Evolutionary conservation across 2,113 vertebrate genomes (phyloP), one percentile per base, ranked within the genome.

Genomic region (Pachyramphus minor): DNA sequence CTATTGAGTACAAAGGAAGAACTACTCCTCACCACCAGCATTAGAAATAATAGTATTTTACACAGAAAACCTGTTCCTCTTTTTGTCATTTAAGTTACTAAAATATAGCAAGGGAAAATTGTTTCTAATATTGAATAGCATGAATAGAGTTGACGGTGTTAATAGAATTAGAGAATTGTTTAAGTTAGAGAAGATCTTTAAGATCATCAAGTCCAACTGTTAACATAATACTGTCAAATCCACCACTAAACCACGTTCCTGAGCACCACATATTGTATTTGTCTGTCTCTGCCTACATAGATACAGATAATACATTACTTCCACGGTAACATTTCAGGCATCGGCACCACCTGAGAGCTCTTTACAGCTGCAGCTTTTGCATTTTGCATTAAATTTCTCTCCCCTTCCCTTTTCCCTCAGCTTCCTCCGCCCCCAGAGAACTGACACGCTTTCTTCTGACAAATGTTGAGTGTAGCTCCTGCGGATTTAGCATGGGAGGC

Each of bases 401-500:
- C 60, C 47, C 31, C 11, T 81, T 89, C 79, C 39, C n/a, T 84
- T 86, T 76, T 72, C 42, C 75, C 73, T 77, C 67, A 52, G 66
- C 86, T 87, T 94, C 39, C 50, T 77, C 86, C 71, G 22, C 93
- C 79, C 81, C 52, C 81, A 75, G 79, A 85, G 92, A 91, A 93
- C 78, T 85, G 93, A 94, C 95, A 95, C 4, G 92, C 90, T 93
- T 92, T 81, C 91, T 59, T 69, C 86, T 71, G 90, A 95, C 95
- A 95, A 97, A 93, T 21, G 92, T 89, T 89, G 95, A 96, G 74
- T 95, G 95, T 96, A 69, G 97, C 94, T 96, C 60, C 96, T 82
- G 95, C 95, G 96, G 97, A 97, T 97, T 97, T 97, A 96, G 92
- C 94, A 55, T 96, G 96, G 92, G 96, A 94, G 95, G 59, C 96